Evolutionary conservation across 2,888 invertebrate species (phyloP).

Genomic region (Lithosia quadra): DNA sequence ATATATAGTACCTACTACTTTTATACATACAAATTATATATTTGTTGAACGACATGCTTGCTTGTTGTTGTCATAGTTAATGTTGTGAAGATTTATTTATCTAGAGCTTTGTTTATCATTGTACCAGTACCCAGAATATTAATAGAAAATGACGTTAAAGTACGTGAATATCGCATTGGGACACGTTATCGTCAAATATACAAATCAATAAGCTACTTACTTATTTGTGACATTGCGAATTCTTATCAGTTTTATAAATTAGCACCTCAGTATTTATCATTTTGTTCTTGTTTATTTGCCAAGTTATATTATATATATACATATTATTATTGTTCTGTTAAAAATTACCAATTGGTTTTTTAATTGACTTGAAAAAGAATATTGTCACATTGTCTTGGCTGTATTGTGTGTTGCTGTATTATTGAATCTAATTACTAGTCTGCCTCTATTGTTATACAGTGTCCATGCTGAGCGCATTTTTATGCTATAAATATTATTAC

Average conservation of each 20-base stretch:
- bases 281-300: background rate
- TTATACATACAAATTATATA: background rate
- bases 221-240: background rate
- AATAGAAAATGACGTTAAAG: background rate
- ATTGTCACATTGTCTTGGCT: background rate
- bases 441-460: no score
- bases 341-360: background rate
- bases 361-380: background rate
- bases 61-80: background rate
- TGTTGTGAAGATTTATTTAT: background rate
- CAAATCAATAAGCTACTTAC: background rate
- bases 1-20: background rate
- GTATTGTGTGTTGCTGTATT: background rate
- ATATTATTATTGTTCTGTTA: background rate
- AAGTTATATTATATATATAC: background rate
- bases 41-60: background rate
- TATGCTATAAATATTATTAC: no score
- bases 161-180: background rate
- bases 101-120: background rate
- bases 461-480: no score
- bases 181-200: background rate
- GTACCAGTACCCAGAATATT: background rate
- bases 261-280: background rate
- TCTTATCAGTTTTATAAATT: conserved; percentile 1
- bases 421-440: no score